Evolutionary conservation across 2,888 invertebrate genomes (phyloP), one percentile per base, ranked within the genome.

Genomic region (Clivina fossor): DNA sequence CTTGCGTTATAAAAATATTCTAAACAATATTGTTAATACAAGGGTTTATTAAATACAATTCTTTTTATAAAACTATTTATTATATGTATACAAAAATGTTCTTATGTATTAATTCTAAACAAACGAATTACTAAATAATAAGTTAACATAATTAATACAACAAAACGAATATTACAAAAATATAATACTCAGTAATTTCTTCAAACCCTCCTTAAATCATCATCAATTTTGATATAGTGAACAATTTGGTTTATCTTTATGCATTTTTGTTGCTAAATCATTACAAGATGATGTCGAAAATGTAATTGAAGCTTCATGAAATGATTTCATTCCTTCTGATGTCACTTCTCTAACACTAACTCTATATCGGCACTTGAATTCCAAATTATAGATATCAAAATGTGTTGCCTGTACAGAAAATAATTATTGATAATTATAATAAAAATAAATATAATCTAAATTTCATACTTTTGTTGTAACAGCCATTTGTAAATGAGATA

Each of bases 311-410:
- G 81, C 77, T 61, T 80, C 80, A 9, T 68, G 65, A 5, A 61
- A 60, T 1, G 66, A 63, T 54, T 66, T 71, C n/a, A 63, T 59
- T 16, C 65, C 64, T 43, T 68, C 66, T 11, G 62, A 44, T 4
- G 64, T 62, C 13, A 69, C 63, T 62, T 69, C 76, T 61, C 77
- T 78, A 1, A 82, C 78, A 58, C 76, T 77, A 4, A 82, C 77
- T 62, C 72, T 70, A 65, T 82, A 82, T 60, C 74, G 76, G 71
- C 81, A 82, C 56, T 76, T 73, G 64, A 80, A 82, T 50, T 78
- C 76, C 47, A 82, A 67, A 64, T 81, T 79, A 64, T 79, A 78
- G 22, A 82, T 71, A 64, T 82, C 80, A 61, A 80, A 81, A 19
- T 75, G 71, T 1, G 76, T 72, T 64, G 73, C 72, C 82, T 82